Percentiles rank a stretch among this genome's conserved stretches.
These are phyloP conservation scores for Trochalopteron elliotii DNA, from an alignment of 2,113 vertebrate genomes.

Conservation along the genomic window DNA sequence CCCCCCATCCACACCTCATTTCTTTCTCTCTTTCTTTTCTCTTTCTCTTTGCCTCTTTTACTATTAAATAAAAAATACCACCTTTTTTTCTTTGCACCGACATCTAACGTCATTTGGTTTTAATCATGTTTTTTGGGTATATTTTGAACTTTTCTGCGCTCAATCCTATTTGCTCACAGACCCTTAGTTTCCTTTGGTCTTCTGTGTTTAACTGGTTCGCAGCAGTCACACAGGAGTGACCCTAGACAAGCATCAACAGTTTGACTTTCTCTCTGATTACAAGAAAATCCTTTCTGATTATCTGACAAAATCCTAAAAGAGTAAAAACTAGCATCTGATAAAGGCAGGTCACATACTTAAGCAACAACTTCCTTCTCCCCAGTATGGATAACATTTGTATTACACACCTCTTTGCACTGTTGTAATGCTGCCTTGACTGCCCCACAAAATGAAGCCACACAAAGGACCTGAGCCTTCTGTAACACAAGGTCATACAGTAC, in stretches of 20 bases:
- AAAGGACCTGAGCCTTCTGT: not conserved
- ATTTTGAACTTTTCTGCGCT: not conserved
- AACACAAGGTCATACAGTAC: not conserved
- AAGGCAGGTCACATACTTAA: not conserved
- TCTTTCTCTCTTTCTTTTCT: not conserved
- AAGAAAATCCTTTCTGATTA: not conserved
- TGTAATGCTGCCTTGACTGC: not conserved
- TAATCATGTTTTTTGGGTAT: not conserved
- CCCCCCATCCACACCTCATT: not conserved
- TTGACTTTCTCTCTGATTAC: not conserved
- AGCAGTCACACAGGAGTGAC: not conserved
- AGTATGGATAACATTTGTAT: fast-evolving
- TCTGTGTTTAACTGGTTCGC: not conserved
- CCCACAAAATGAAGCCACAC: not conserved
- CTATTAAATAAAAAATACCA: not conserved
- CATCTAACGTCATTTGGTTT: not conserved
- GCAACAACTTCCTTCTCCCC: not conserved
- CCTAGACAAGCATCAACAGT: not conserved
- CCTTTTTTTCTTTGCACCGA: no score
- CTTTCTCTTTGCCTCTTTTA: not conserved
- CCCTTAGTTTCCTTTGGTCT: no score
- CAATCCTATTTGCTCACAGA: not conserved
- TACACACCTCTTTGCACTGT: not conserved
- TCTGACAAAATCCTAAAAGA: not conserved
- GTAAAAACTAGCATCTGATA: not conserved